Percentiles rank a stretch among this genome's conserved stretches.
Evolutionary conservation across 2,113 vertebrate species (phyloP).

Genomic region (Ivindomyrus marchei): DNA sequence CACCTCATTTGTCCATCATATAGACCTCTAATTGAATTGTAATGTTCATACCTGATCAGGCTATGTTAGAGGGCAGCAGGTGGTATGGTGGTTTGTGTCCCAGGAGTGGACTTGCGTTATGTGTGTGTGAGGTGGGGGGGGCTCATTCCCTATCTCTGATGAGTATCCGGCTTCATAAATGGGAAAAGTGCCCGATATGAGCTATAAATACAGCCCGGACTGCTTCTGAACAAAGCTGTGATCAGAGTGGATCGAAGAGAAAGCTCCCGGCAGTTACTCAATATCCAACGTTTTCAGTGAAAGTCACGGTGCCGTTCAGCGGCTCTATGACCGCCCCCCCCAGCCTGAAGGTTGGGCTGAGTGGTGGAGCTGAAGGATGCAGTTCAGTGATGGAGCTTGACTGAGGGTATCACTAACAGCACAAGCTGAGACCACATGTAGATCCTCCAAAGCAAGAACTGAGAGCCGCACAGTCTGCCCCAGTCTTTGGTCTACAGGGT

Average conservation of each 20-base stretch:
- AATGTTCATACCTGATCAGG: neutral
- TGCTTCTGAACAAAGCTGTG: neutral
- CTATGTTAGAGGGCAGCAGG: neutral
- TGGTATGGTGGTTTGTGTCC: neutral
- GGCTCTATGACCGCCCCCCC: neutral
- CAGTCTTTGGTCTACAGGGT: neutral
- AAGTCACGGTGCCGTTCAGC: neutral
- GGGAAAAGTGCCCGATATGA: neutral
- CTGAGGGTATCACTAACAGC: neutral
- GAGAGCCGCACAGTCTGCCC: neutral
- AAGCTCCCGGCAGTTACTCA: constrained; percentile 1
- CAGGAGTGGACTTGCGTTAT: neutral
- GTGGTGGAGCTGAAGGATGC: neutral
- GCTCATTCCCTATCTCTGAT: neutral
- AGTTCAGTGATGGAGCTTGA: neutral
- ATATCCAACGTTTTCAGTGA: neutral
- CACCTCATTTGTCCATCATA: neutral
- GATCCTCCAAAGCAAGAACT: neutral
- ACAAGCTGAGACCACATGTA: neutral
- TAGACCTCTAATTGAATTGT: neutral
- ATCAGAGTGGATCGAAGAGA: neutral
- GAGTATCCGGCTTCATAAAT: neutral
- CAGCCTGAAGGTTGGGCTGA: neutral
- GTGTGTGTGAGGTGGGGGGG: neutral
- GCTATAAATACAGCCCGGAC: neutral